Conservation (phyloP, 2,888 invertebrate species). For the Onthophagus sagittarius region DNA sequence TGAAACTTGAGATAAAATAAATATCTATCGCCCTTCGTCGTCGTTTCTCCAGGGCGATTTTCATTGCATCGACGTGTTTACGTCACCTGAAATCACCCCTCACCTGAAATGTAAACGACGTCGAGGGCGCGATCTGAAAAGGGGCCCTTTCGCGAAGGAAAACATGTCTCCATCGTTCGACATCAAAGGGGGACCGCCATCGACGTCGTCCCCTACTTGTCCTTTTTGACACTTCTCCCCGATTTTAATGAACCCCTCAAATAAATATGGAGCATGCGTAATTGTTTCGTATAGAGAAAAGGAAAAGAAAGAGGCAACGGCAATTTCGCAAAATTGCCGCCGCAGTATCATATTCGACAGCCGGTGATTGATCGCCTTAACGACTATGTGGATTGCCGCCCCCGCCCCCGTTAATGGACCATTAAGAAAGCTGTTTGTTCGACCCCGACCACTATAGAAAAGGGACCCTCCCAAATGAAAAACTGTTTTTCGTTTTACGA, state of each 20-base stretch:
- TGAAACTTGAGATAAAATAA: not conserved
- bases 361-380: conserved; percentile 7
- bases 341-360: conserved; percentile 11
- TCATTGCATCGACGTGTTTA: not conserved
- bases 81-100: not conserved
- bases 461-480: not conserved
- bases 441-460: not conserved
- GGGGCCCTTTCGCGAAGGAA: not conserved
- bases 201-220: not conserved
- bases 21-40: not conserved
- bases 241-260: not conserved
- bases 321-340: not conserved
- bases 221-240: not conserved
- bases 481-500: conserved; percentile 10
- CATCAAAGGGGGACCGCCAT: not conserved
- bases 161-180: not conserved
- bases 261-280: not conserved
- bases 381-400: conserved; percentile 1
- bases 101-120: not conserved
- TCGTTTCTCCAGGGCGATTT: not conserved
- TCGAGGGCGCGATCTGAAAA: not conserved
- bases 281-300: not conserved
- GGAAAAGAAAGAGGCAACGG: not conserved
- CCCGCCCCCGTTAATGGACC: conserved; percentile 5
- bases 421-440: conserved; percentile 4